Conservation (phyloP, 2,113 vertebrate genomes). For the Isichthys henryi region DNA sequence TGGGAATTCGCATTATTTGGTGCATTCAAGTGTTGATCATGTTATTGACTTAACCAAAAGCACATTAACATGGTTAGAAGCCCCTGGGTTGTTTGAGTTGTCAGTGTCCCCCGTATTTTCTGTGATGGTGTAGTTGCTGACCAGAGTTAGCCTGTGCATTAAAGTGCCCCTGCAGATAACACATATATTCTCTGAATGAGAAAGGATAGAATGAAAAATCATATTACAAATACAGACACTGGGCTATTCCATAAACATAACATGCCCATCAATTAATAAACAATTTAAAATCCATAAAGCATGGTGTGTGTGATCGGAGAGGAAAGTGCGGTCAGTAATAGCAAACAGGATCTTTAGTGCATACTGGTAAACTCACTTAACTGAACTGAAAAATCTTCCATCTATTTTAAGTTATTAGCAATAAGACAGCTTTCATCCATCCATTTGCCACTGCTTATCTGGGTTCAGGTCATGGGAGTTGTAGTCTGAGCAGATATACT, state of each 20-base stretch:
- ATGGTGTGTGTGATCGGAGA: neutral
- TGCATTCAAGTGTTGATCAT: neutral
- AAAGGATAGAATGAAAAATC: neutral
- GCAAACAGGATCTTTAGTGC: neutral
- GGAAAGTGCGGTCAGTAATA: neutral
- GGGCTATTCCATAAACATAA: neutral
- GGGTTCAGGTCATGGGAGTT: neutral
- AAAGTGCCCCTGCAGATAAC: neutral
- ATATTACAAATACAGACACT: neutral
- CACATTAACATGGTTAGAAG: neutral
- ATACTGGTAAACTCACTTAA: neutral
- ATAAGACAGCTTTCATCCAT: neutral
- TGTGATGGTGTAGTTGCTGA: neutral
- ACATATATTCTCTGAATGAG: neutral
- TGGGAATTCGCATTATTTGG: neutral
- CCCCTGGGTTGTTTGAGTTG: neutral
- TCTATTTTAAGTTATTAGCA: neutral
- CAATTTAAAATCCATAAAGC: neutral
- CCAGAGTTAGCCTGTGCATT: neutral
- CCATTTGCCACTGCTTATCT: neutral
- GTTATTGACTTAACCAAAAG: neutral
- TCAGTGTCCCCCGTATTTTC: neutral
- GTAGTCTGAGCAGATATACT: neutral
- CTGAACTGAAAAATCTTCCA: neutral
- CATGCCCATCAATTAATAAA: neutral